phyloP scores from a whole-genome alignment of 2,113 vertebrate species.

The Hemibagrus wyckioides region DNA sequence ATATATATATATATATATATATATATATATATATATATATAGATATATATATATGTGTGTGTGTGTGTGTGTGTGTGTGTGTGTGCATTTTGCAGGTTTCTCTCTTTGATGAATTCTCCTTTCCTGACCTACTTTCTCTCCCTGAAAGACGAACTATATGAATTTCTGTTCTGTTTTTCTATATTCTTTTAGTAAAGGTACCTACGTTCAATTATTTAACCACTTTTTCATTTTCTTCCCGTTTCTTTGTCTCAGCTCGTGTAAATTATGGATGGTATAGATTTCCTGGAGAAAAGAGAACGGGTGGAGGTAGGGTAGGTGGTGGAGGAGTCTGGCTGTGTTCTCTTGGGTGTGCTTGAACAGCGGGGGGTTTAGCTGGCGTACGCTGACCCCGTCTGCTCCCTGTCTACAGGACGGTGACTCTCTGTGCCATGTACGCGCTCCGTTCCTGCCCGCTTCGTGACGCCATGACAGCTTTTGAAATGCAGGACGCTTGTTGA shows the following conservation, averaged over 20 bases:
- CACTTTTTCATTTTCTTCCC: conserved; percentile 62
- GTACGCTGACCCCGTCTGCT: conserved; percentile 55
- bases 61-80: too few relatives aligned
- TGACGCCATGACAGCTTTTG: conserved; percentile 46
- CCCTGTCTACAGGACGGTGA: conserved; percentile 41
- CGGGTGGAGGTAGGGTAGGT: conserved; percentile 43
- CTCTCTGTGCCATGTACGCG: conserved; percentile 4
- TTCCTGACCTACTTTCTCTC: conserved; percentile 62
- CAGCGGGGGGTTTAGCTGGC: conserved; percentile 36
- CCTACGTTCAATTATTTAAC: conserved; percentile 72
- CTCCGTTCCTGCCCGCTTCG: conserved; percentile 21
- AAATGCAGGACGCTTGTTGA: conserved; percentile 46
- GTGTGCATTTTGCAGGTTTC: conserved; percentile 58
- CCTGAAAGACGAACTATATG: conserved; percentile 52
- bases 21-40: conserved; percentile 61
- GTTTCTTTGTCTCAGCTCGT: conserved; percentile 66
- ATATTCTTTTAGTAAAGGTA: conserved; percentile 50
- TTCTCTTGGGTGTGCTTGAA: conserved; percentile 46
- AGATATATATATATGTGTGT: conserved; percentile 54
- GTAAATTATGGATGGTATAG: conserved; percentile 76
- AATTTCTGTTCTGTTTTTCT: conserved; percentile 45
- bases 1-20: conserved; percentile 47
- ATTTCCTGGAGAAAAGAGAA: conserved; percentile 56
- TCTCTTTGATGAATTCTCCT: conserved; percentile 65
- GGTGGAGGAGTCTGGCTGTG: conserved; percentile 32